Base-by-base conservation (phyloP, 2,797 vertebrate species). In the Argyrosomus regius region DNA sequence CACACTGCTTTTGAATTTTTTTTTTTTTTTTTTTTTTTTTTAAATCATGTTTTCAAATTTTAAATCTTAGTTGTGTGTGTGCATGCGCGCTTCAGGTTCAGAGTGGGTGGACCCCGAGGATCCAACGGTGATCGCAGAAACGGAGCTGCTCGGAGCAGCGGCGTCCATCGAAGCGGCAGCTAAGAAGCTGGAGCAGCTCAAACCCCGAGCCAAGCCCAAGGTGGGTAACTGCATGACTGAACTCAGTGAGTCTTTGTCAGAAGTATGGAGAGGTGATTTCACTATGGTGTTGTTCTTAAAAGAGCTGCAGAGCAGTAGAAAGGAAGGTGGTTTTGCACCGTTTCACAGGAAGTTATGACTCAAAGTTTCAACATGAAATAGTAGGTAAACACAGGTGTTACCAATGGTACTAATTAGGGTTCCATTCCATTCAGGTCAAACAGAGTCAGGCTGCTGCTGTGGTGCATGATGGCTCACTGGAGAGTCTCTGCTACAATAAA, bases 51-150 rank as follows among this genome's bases (percentile, higher is more conserved):
- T 66, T 54, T 62, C 6, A 26, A 49, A 35, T 35, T 68, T 16
- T 3, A 24, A 50, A 31, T 62, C 14, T 31, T 24, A 54, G 69
- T 3, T 59, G 18, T 64, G 5, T 71, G 31, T 66, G 43, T 69
- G 53, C 49, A 14, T 35, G 26, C 41, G 2, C 17, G 22, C 75
- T 93, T 94, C 88, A 95, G 98, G 98, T 81, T 97, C 97, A 0
- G 98, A 99, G 91, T 99, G 98, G 98, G 98, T 99, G 82, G 98
- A 99, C 85, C 98, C 98, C 0, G 97, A 99, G 92, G 98, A 99
- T 91, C 98, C 98, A 2, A 99, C 98, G 0, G 97, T 99, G 75
- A 97, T 99, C 6, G 98, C 98, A 0, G 98, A 99, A 88, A 98
- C 97, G 0, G 98, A 99, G 91, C 94, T 99, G 3, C 92, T 99